Evolutionary conservation across 2,113 vertebrate species (phyloP).

Genomic region (Cranoglanis bouderius): DNA sequence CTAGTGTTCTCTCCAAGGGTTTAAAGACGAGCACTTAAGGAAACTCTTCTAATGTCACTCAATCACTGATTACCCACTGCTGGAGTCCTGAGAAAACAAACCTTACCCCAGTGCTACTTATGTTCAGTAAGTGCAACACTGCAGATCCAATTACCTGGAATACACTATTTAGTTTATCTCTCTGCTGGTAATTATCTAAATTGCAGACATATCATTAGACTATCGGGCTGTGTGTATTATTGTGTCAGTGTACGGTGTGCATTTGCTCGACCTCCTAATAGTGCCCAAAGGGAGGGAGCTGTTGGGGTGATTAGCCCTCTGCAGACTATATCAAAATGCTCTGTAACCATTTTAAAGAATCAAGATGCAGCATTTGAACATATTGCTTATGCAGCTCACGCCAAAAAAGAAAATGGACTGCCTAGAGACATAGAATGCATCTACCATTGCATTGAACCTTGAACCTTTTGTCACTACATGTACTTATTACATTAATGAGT

Average conservation of each 20-base stretch:
- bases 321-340: constrained; percentile 84
- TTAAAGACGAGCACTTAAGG: constrained; percentile 58
- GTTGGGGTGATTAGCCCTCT: constrained; percentile 90
- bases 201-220: constrained; percentile 93
- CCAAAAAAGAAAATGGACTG: constrained; percentile 63
- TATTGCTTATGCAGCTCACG: constrained; percentile 68
- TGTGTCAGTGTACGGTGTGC: constrained; percentile 45
- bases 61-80: constrained; percentile 55
- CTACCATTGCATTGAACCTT: constrained; percentile 35
- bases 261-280: constrained; percentile 76
- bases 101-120: constrained; percentile 62
- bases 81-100: constrained; percentile 47
- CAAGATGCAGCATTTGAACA: constrained; percentile 49
- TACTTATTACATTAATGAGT: constrained; percentile 70
- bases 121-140: constrained; percentile 71
- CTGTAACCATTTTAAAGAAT: constrained; percentile 67
- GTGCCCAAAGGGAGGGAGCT: constrained; percentile 88
- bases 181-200: constrained; percentile 98
- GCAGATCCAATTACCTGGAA: constrained; percentile 95
- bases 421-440: constrained; percentile 54
- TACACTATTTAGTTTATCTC: constrained; percentile 97
- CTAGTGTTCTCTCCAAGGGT: constrained; percentile 47
- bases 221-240: constrained; percentile 68
- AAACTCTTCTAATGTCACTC: constrained; percentile 54
- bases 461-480: constrained; percentile 54